A percentile compares a stretch with the other conserved stretches of the same genome.
These are phyloP conservation scores for Diphyllodes magnificus DNA, from an alignment of 2,113 vertebrate genomes.

Conservation along the genomic window DNA sequence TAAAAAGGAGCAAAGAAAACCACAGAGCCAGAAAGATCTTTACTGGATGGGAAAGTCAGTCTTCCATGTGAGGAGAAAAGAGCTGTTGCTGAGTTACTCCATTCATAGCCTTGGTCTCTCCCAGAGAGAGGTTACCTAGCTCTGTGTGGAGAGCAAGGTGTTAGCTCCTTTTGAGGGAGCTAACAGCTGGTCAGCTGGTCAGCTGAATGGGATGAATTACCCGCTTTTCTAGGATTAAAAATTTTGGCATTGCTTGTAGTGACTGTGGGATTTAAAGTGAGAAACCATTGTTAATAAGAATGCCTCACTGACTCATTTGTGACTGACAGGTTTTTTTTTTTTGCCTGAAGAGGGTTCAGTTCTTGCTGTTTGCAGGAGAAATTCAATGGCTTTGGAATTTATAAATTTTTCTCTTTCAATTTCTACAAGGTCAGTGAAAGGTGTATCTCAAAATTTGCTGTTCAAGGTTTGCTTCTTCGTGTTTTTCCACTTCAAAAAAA, in stretches of 20 bases:
- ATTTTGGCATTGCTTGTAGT: neutral
- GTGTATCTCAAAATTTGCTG: neutral
- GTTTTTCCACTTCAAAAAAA: neutral
- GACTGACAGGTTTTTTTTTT: neutral
- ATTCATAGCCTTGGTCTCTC: neutral
- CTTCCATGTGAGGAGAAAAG: neutral
- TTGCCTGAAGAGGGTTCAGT: neutral
- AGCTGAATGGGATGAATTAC: constrained; percentile 12
- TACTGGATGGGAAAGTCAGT: neutral
- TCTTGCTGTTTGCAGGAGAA: neutral
- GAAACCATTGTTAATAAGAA: neutral
- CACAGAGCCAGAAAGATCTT: neutral
- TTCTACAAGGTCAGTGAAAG: neutral
- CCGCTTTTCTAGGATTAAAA: neutral
- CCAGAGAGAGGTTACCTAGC: neutral
- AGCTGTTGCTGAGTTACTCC: neutral
- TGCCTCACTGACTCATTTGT: neutral
- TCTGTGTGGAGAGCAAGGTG: neutral
- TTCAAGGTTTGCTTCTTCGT: neutral
- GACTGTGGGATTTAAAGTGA: neutral
- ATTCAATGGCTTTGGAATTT: neutral
- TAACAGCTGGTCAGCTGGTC: too few relatives aligned
- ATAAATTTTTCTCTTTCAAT: neutral
- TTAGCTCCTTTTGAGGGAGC: neutral
- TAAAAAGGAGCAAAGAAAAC: neutral